Evolutionary conservation across 2,888 invertebrate species (phyloP), one percentile per base, ranked within the genome.

Genomic region (Zhuqinia jingwanae): DNA sequence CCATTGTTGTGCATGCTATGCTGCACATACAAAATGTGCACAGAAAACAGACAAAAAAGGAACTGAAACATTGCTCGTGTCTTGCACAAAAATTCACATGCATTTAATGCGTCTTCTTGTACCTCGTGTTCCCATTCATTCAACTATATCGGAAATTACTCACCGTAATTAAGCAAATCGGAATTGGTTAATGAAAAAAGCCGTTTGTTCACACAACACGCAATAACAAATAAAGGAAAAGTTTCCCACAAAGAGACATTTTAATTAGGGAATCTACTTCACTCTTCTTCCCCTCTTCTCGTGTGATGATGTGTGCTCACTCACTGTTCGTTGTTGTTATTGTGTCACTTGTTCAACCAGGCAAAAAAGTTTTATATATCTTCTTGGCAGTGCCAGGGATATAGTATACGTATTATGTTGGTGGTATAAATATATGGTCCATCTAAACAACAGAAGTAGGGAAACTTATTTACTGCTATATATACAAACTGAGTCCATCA

Each of bases 201-300:
- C 3, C 36, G 36, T 47, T 17, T 15, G n/a, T 63, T 68, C 42
- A 20, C 20, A 70, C 68, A 45, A 15, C 27, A 27, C 73, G 30
- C 27, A 47, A 13, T 6, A 22, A 73, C 50, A n/a, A 15, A n/a
- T 8, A 36, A 36, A 17, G 36, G 36, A 50, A 70, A 53, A 53
- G 27, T 73, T 73, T 73, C 73, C 50, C 73, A 73, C 47, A 73
- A 47, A 30, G 73, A 15, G 27, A 73, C 30, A 73, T 50, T 25
- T 70, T 70, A 70, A 70, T 47, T 70, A 70, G 45, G 10, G 2
- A 30, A 36, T 36, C 36, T 8, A 36, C 36, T 6, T 8, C 36
- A 36, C 36, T 6, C 36, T 6, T 36, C 8, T 8, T 36, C 36
- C 36, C 36, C 36, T 3, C 36, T n/a, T n/a, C n/a, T n/a, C n/a